phyloP scores from a whole-genome alignment of 2,888 invertebrate species.

The Phragmatobia fuliginosa region DNA sequence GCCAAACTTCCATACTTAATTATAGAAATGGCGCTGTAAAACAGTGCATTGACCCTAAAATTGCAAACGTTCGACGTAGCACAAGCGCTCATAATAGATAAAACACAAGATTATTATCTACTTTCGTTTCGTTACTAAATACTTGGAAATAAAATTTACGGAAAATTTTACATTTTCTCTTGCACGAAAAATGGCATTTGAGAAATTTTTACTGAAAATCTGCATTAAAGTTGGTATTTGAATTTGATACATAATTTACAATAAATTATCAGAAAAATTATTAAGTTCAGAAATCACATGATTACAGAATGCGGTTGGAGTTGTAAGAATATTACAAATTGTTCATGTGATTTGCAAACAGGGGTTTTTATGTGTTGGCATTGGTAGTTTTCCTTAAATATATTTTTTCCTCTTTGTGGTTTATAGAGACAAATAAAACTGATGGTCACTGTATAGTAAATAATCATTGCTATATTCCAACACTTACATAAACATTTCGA shows the following conservation, averaged over 20 bases:
- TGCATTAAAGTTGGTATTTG: not conserved
- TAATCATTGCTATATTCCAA: too few relatives aligned
- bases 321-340: not conserved
- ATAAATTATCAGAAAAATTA: not conserved
- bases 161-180: too few relatives aligned
- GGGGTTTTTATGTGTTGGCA: too few relatives aligned
- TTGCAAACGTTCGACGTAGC: conserved; percentile 12
- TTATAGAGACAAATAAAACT: too few relatives aligned
- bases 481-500: too few relatives aligned
- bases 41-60: conserved; percentile 19
- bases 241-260: not conserved
- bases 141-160: not conserved
- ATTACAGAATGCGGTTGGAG: not conserved
- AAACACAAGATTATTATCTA: conserved; percentile 19
- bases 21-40: not conserved
- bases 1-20: too few relatives aligned
- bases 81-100: conserved; percentile 10
- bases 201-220: not conserved
- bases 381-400: too few relatives aligned
- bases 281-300: not conserved
- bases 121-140: conserved; percentile 21
- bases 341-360: too few relatives aligned
- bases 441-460: too few relatives aligned
- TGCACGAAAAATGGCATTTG: too few relatives aligned
- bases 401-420: too few relatives aligned